Conservation (phyloP, 1,140 invertebrate genomes). For the Sitodiplosis mosellana region DNA sequence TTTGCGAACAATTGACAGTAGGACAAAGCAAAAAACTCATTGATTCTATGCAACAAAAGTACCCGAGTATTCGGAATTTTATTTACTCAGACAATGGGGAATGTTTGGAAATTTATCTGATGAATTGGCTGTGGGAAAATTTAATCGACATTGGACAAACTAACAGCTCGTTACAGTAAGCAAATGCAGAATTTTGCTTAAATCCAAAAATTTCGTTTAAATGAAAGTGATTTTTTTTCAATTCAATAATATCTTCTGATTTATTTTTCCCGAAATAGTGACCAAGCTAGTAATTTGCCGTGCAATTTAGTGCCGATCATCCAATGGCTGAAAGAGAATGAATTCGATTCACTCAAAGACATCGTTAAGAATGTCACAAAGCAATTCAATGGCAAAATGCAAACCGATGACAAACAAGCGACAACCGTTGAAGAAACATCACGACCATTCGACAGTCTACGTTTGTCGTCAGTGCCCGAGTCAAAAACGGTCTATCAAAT, state of each 20-base stretch:
- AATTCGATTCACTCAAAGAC: constrained; percentile 9
- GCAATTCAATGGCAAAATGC: neutral
- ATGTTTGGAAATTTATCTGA: constrained; percentile 18
- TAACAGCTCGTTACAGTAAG: neutral
- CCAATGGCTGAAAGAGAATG: constrained; percentile 12
- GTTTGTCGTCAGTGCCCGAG: neutral
- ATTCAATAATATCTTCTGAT: no score
- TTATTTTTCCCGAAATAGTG: no score
- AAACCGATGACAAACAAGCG: neutral
- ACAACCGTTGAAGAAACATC: constrained; percentile 1
- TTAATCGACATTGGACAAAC: constrained; percentile 1
- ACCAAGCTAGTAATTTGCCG: neutral
- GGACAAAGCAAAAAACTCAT: constrained; percentile 13
- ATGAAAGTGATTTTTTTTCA: no score
- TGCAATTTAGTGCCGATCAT: constrained; percentile 4
- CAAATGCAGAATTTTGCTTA: neutral
- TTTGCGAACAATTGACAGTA: constrained; percentile 15
- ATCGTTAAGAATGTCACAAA: constrained; percentile 9
- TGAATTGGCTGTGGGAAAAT: constrained; percentile 15
- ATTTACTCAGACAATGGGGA: constrained; percentile 15
- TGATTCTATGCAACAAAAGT: neutral
- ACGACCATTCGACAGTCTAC: neutral
- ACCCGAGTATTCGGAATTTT: constrained; percentile 4
- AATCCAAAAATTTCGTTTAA: no score
- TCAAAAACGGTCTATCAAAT: constrained; percentile 6